Percentiles rank a stretch among this genome's conserved stretches.
Evolutionary conservation across 2,113 vertebrate species (phyloP).

Genomic region (Cinclus mexicanus): DNA sequence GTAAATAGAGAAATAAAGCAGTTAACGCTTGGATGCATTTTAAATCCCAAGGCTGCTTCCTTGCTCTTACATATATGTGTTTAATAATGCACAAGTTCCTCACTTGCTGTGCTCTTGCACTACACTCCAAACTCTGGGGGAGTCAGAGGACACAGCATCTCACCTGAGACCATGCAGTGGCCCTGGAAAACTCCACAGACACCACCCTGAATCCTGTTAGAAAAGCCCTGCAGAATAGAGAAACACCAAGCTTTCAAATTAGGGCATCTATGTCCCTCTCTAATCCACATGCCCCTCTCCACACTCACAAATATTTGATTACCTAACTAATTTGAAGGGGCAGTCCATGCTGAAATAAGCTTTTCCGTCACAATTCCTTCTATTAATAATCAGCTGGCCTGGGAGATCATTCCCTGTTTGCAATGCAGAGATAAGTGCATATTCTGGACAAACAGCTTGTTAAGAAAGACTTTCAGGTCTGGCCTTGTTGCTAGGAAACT

Average conservation of each 20-base stretch:
- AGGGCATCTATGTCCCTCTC: not conserved
- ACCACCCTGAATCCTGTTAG: not conserved
- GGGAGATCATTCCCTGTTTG: slow-evolving; percentile 41
- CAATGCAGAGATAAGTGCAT: slow-evolving; percentile 15
- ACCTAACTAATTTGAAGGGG: slow-evolving; percentile 23
- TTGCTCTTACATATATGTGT: not conserved
- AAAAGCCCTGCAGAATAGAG: not conserved
- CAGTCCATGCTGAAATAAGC: not conserved
- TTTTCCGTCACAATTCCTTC: not conserved
- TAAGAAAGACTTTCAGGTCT: slow-evolving; percentile 60
- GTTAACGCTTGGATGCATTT: not conserved
- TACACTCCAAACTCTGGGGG: not conserved
- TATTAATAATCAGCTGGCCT: slow-evolving; percentile 44
- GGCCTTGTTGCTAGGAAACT: slow-evolving; percentile 71
- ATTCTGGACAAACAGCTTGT: slow-evolving; percentile 70
- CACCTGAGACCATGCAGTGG: not conserved
- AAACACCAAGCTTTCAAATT: slow-evolving; percentile 13
- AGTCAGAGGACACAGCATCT: not conserved
- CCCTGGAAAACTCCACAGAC: not conserved
- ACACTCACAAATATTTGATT: slow-evolving; percentile 30
- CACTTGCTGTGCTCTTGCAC: not conserved
- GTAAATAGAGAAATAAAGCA: slow-evolving; percentile 13
- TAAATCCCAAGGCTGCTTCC: not conserved
- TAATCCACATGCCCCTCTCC: not conserved
- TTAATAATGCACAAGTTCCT: not conserved